phyloP scores from a whole-genome alignment of 2,113 vertebrate genomes.

The Xenopus laevis region DNA sequence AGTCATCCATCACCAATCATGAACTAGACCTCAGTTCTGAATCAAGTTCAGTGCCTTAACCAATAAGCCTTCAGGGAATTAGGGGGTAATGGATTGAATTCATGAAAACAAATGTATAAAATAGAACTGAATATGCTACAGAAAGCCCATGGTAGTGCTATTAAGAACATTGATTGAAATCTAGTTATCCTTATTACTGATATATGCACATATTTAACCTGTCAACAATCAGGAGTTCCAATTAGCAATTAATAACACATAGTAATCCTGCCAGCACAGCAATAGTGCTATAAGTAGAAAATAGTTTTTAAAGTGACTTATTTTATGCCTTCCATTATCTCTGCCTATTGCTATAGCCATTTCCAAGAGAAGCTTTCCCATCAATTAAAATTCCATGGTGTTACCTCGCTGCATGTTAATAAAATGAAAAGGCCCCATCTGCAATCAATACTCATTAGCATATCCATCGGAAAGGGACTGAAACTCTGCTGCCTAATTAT shows the following conservation, averaged over 20 bases:
- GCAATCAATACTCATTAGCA: conserved; percentile 39
- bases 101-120: too few species aligned
- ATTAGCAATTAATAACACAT: conserved; percentile 14
- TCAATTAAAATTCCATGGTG: conserved; percentile 40
- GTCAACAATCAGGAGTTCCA: background rate
- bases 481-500: conserved; percentile 35
- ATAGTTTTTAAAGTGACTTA: too few species aligned
- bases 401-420: conserved; percentile 24
- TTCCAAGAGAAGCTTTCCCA: conserved; percentile 20
- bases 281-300: too few species aligned
- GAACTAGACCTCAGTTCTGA: too few species aligned
- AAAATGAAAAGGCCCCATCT: conserved; percentile 35
- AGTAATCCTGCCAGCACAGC: conserved; percentile 5
- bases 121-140: too few species aligned
- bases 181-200: background rate
- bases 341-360: conserved; percentile 5
- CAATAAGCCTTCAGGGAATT: too few species aligned
- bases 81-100: too few species aligned
- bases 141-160: too few species aligned
- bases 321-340: background rate
- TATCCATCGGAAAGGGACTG: conserved; percentile 22
- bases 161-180: too few species aligned
- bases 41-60: too few species aligned
- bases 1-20: too few species aligned
- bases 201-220: conserved; percentile 10